Base-by-base conservation (phyloP, 1,140 invertebrate genomes). In the Muscidifurax raptorellus region DNA sequence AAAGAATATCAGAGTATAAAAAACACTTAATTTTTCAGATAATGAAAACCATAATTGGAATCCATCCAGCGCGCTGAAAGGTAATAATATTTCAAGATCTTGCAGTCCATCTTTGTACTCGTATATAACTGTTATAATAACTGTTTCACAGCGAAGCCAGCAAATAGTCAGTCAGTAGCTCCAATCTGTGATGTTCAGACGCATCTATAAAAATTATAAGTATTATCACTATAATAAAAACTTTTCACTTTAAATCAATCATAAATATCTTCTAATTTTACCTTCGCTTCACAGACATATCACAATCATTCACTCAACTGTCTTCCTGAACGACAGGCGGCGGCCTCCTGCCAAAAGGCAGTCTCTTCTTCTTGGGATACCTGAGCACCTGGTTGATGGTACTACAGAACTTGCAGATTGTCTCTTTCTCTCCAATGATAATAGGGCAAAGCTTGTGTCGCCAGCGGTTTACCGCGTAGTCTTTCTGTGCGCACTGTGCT, bases 391-490 rank as follows among this genome's bases (percentile, higher is more conserved):
- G 69, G 32, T 85, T 80, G 0, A 85, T 80, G 22, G 77, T 76
- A 13, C 30, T 47, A 5, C 83, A 85, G 18, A 80, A 85, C 28
- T 80, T 80, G 22, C 83, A 85, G 15, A 67, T 85, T 0, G 30
- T 80, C 47, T 85, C 83, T 10, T 22, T 22, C 0, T 69, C 2
- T 0, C 32, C 5, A 0, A 80, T 12, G 2, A 85, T 76, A 12
- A 85, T 80, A 9, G 83, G 83, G 32, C 83, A 85, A 2, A 80
- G 40, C 40, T 85, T 85, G n/a, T 85, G 83, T 22, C 83, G 15
- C 83, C 83, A 85, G 2, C 72, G 80, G 2, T 52, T 67, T 0
- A 85, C 83, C 10, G 72, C 83, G 18, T 85, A 76, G 59, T 85
- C 83, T 36, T 85, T 85, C 32, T 85, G 83, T 0, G 83, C 83